phyloP scores from a whole-genome alignment of 2,888 invertebrate species.

The Ptychoptera albimana region DNA sequence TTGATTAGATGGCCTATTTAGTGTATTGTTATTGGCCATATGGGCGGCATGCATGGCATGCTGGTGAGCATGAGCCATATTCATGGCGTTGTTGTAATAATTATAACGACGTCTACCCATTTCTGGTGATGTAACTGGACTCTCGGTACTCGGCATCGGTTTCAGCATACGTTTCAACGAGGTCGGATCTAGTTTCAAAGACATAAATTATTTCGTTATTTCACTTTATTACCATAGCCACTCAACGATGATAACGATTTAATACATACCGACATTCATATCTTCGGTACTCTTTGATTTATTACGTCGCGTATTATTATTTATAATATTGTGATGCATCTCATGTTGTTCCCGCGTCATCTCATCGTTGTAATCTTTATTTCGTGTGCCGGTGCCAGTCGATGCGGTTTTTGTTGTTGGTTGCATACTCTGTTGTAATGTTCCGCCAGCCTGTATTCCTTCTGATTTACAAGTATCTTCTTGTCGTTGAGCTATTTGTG shows the following conservation, averaged over 20 bases:
- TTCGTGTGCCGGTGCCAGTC: constrained; percentile 39
- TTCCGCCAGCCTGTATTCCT: constrained; percentile 69
- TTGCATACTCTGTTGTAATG: constrained; percentile 37
- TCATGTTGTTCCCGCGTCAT: constrained; percentile 56
- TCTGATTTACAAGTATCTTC: constrained; percentile 54
- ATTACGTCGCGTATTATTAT: constrained; percentile 56
- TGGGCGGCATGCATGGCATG: constrained; percentile 33
- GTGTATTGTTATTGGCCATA: constrained; percentile 40
- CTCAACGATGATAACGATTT: background rate
- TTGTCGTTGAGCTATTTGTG: constrained; percentile 28
- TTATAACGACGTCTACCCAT: constrained; percentile 69
- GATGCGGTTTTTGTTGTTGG: constrained; percentile 44
- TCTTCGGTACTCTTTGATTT: constrained; percentile 83
- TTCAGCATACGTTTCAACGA: constrained; percentile 88
- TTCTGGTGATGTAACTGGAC: constrained; percentile 81
- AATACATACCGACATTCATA: constrained; percentile 47
- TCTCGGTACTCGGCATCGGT: constrained; percentile 80
- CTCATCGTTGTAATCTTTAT: constrained; percentile 51
- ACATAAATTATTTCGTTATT: constrained; percentile 19
- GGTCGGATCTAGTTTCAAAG: constrained; percentile 46
- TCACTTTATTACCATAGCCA: constrained; percentile 1
- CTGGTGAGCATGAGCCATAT: constrained; percentile 43
- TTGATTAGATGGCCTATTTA: constrained; percentile 42
- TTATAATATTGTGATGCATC: constrained; percentile 52
- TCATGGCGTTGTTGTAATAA: constrained; percentile 38